Evolutionary conservation across 1,140 invertebrate species (phyloP).

Genomic region (Drosophila obscura): DNA sequence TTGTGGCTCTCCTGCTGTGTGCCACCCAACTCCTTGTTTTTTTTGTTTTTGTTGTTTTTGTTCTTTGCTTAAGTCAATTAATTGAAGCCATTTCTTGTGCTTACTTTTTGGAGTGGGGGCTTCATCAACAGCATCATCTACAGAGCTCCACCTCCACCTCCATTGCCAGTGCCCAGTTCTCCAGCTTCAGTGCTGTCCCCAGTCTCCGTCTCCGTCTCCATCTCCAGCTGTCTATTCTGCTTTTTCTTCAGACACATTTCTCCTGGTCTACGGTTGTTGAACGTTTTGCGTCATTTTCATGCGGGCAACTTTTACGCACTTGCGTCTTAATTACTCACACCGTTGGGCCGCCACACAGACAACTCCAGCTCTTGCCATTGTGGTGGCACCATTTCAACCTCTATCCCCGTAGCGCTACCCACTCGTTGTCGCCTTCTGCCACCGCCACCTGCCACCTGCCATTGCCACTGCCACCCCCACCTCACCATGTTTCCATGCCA

Average conservation of each 20-base stretch:
- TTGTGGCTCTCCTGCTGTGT: background rate
- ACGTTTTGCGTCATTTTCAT: constrained; percentile 51
- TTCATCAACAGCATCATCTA: too few species aligned
- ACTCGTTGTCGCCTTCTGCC: background rate
- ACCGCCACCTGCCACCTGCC: constrained; percentile 1
- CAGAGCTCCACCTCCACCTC: too few species aligned
- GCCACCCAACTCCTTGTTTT: constrained; percentile 1
- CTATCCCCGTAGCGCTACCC: background rate
- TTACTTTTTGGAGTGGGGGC: constrained; percentile 9
- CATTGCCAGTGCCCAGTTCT: too few species aligned
- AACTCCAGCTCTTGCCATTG: too few species aligned
- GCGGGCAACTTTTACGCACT: constrained; percentile 63
- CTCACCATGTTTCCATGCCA: constrained; percentile 2
- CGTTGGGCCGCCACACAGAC: constrained; percentile 18
- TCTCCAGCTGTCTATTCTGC: background rate
- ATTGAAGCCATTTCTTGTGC: constrained; percentile 63
- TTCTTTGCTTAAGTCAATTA: constrained; percentile 57
- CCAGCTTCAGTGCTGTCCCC: background rate
- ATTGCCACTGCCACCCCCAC: background rate
- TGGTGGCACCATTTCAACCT: too few species aligned
- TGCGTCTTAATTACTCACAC: constrained; percentile 71
- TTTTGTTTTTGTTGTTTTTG: constrained; percentile 5
- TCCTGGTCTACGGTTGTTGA: constrained; percentile 24
- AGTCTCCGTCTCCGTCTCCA: too few species aligned
- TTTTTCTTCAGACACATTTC: background rate